phyloP scores from a whole-genome alignment of 1,140 invertebrate genomes.

The Drosophila biarmipes region DNA sequence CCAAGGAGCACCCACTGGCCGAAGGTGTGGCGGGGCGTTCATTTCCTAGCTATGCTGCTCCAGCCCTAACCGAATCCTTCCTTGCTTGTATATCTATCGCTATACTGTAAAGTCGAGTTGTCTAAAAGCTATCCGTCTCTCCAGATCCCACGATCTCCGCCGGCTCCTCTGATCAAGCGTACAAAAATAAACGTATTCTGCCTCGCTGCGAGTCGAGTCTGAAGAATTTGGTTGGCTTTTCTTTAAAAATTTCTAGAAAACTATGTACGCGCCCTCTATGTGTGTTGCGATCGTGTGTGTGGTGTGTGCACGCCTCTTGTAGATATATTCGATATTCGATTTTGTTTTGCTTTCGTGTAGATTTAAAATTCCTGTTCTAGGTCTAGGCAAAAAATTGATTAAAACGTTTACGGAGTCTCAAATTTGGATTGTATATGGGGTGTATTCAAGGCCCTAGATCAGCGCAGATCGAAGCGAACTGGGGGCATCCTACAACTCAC shows the following conservation, averaged over 20 bases:
- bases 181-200: conserved; percentile 66
- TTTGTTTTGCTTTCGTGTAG: not conserved
- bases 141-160: not conserved
- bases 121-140: conserved; percentile 37
- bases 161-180: conserved; percentile 16
- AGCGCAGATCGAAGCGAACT: conserved; percentile 18
- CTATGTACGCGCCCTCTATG: conserved; percentile 41
- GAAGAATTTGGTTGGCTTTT: conserved; percentile 29
- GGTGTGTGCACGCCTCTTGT: conserved; percentile 9
- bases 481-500: not conserved
- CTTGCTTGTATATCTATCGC: conserved; percentile 2
- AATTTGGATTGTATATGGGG: conserved; percentile 67
- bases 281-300: conserved; percentile 28
- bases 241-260: conserved; percentile 75
- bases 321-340: conserved; percentile 19
- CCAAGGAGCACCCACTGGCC: conserved; percentile 9
- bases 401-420: conserved; percentile 64
- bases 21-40: conserved; percentile 1
- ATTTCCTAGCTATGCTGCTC: conserved; percentile 32
- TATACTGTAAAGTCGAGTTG: conserved; percentile 36
- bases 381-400: conserved; percentile 20
- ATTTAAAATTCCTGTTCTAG: conserved; percentile 44
- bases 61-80: conserved; percentile 22
- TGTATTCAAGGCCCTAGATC: conserved; percentile 11
- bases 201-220: conserved; percentile 31